phyloP scores from a whole-genome alignment of 2,797 vertebrate species.

The Lagorchestes hirsutus region DNA sequence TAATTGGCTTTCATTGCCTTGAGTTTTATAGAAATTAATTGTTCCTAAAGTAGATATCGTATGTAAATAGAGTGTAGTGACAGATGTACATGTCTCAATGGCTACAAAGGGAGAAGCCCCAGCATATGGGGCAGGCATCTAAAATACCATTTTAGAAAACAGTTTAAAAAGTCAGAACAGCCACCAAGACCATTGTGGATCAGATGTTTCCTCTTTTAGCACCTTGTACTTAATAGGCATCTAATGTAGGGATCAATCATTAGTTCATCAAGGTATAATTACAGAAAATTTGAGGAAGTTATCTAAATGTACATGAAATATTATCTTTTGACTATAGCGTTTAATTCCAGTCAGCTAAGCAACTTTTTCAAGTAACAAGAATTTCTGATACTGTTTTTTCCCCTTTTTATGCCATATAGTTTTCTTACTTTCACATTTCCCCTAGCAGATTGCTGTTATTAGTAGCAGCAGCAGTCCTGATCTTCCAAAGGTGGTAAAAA shows the following conservation, averaged over 20 bases:
- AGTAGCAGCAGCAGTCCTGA: constrained; percentile 21
- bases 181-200: background rate
- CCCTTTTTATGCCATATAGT: constrained; percentile 12
- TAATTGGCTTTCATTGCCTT: background rate
- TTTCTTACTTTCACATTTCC: constrained; percentile 30
- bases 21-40: background rate
- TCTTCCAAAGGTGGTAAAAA: constrained; percentile 23
- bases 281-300: background rate
- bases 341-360: background rate
- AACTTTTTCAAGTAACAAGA: background rate
- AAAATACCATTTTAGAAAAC: background rate
- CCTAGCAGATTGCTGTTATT: background rate
- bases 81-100: too few relatives aligned
- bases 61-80: background rate
- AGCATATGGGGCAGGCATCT: background rate
- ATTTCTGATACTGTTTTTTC: background rate
- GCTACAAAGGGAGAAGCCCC: background rate
- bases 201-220: background rate
- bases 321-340: background rate
- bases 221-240: background rate
- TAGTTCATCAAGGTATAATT: background rate
- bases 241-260: background rate
- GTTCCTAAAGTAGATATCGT: background rate
- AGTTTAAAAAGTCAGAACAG: background rate
- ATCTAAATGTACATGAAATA: background rate